Evolutionary conservation across 2,113 vertebrate species (phyloP).

Genomic region (Onychostruthus taczanowskii): DNA sequence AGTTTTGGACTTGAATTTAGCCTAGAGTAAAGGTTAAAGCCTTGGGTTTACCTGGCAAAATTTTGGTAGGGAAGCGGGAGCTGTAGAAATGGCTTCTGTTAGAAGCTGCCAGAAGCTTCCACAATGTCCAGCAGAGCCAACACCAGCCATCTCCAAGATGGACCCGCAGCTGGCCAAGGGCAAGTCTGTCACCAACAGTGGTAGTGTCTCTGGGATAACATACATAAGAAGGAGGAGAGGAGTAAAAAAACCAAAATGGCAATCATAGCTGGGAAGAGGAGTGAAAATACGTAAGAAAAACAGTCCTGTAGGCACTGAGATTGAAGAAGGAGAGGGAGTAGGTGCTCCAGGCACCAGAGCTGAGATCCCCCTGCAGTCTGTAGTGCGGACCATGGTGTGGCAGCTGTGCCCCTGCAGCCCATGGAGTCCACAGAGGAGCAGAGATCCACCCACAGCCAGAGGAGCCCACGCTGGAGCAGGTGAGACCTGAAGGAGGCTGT

Average conservation of each 20-base stretch:
- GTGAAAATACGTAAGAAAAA: not conserved
- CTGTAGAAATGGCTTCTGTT: not conserved
- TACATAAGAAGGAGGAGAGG: not conserved
- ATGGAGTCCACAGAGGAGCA: rapidly evolving
- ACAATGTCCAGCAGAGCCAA: not conserved
- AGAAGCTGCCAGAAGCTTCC: not conserved
- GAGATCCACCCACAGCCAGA: not conserved
- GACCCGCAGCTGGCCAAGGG: rapidly evolving
- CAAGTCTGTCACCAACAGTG: not conserved
- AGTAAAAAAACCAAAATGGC: not conserved
- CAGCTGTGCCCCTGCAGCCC: not conserved
- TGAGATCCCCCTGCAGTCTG: rapidly evolving
- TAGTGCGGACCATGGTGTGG: too few relatives aligned
- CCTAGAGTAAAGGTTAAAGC: not conserved
- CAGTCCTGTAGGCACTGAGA: not conserved
- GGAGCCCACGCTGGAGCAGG: rapidly evolving
- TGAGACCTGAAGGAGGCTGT: not conserved
- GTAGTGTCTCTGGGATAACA: rapidly evolving
- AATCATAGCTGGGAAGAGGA: not conserved
- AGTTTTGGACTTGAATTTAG: not conserved
- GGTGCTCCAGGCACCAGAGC: rapidly evolving
- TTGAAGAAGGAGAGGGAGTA: not conserved
- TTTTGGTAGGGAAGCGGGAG: not conserved
- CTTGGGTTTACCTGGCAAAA: not conserved
- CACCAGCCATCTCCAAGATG: not conserved